Evolutionary conservation across 1,140 invertebrate species (phyloP), one percentile per base, ranked within the genome.

Genomic region (Psilanteris sp.): DNA sequence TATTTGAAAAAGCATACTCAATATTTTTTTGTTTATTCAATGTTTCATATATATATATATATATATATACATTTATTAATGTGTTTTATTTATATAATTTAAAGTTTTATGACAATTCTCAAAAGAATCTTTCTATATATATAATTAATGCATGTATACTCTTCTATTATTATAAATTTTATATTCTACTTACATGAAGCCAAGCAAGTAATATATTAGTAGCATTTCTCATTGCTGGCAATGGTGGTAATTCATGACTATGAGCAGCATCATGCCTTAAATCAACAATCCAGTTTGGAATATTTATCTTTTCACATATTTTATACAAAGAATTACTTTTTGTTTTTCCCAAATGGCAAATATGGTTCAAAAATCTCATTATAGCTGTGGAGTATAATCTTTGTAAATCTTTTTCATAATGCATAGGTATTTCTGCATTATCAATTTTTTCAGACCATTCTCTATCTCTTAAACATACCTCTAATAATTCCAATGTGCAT

Each of bases 231-330:
- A 93, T 78, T 43, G 90, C 78, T 22, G 85, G 82, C 8, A 92
- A 77, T 0, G 91, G 87, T 11, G 92, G 91, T 26, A 93, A 80
- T 64, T 88, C 86, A 55, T 90, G 85, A 34, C 90, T 90, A 79
- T 93, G 92, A 10, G 92, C 91, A n/a, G 90, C 89, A 54, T 92
- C 90, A 73, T 93, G 91, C 32, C 92, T 84, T n/a, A 93, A 78
- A 54, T 91, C 89, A 3, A 93, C 90, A 54, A 93, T 89, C 92
- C 92, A 93, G 26, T 90, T 88, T 9, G 92, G 92, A 31, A 93
- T 90, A 20, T 90, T 89, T 11, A 91, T 72, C 62, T 89, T 88
- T 16, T 36, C 2, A 9, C 46, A 52, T 24, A 31, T 22, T 4
- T 34, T 14, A 6, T 36, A 34, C 3, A 52, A 80, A 20, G 90